phyloP scores from a whole-genome alignment of 2,797 vertebrate genomes.

The Petrocephalus sullivani region DNA sequence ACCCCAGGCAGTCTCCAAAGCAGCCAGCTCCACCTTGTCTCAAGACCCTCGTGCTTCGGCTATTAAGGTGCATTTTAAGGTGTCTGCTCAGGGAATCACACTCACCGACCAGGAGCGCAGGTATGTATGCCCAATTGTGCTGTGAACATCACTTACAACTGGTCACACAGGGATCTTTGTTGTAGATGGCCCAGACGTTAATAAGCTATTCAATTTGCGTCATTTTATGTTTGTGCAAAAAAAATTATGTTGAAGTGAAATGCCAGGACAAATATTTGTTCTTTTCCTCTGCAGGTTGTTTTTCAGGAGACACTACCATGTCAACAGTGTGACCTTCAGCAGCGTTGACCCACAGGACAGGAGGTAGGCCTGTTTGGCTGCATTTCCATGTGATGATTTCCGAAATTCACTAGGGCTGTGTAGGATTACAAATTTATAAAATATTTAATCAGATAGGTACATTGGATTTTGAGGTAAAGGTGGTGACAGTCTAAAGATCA shows the following conservation, averaged over 20 bases:
- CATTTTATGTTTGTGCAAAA: not conserved
- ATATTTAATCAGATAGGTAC: no score
- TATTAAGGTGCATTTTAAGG: conserved; percentile 84
- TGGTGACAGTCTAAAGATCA: no score
- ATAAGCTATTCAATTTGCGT: not conserved
- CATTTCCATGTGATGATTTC: not conserved
- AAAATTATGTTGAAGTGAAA: not conserved
- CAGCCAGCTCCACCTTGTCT: conserved; percentile 71
- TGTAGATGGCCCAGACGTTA: not conserved
- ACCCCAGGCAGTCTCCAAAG: conserved; percentile 80
- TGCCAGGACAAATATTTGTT: not conserved
- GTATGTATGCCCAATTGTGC: conserved; percentile 45
- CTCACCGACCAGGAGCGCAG: conserved; percentile 85
- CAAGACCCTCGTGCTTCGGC: conserved; percentile 66
- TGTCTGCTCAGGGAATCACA: conserved; percentile 82
- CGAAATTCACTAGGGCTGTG: not conserved
- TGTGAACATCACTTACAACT: not conserved
- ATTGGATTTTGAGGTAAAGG: no score
- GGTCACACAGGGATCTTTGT: not conserved
- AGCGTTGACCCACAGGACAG: conserved; percentile 80
- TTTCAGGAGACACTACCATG: conserved; percentile 87
- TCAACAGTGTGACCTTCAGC: conserved; percentile 83
- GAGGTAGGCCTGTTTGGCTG: conserved; percentile 59
- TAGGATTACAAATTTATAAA: no score
- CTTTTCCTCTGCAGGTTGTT: conserved; percentile 65